phyloP scores from a whole-genome alignment of 35 echinoderm and acorn worm genomes.

The Heliocidaris tuberculata region DNA sequence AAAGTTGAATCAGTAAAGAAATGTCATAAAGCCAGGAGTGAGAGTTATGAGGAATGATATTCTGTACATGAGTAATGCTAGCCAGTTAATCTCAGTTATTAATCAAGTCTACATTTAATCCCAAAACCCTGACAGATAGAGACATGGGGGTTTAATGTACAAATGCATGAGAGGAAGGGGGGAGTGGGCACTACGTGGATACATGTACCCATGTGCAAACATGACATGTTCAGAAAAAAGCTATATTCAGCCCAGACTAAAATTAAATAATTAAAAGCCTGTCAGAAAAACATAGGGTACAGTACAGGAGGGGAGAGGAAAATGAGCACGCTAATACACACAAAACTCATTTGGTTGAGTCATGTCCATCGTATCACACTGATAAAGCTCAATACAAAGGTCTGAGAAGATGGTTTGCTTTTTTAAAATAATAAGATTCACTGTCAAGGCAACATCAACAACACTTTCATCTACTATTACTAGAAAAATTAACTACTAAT shows the following conservation, averaged over 20 bases:
- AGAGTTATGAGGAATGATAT: not conserved
- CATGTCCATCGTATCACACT: too few relatives aligned
- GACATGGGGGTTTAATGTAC: not conserved
- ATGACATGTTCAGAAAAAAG: not conserved
- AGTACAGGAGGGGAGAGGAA: not conserved
- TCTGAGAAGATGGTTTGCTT: too few relatives aligned
- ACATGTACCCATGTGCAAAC: not conserved
- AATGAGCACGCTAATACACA: not conserved
- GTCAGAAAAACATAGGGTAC: not conserved
- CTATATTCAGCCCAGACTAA: too few relatives aligned
- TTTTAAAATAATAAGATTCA: too few relatives aligned
- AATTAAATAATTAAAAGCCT: not conserved
- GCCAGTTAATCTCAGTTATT: not conserved
- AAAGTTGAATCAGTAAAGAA: not conserved
- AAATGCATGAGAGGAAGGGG: not conserved
- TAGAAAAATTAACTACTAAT: too few relatives aligned
- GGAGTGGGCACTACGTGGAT: not conserved
- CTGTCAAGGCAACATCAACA: too few relatives aligned
- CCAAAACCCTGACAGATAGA: not conserved
- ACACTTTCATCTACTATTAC: too few relatives aligned
- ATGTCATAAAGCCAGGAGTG: not conserved
- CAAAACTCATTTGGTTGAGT: too few relatives aligned
- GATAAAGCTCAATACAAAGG: too few relatives aligned
- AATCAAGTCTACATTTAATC: slow-evolving; percentile 13
- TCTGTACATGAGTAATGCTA: slow-evolving; percentile 16